phyloP scores from a whole-genome alignment of 2,113 vertebrate species.

The Syrrhaptes paradoxus region DNA sequence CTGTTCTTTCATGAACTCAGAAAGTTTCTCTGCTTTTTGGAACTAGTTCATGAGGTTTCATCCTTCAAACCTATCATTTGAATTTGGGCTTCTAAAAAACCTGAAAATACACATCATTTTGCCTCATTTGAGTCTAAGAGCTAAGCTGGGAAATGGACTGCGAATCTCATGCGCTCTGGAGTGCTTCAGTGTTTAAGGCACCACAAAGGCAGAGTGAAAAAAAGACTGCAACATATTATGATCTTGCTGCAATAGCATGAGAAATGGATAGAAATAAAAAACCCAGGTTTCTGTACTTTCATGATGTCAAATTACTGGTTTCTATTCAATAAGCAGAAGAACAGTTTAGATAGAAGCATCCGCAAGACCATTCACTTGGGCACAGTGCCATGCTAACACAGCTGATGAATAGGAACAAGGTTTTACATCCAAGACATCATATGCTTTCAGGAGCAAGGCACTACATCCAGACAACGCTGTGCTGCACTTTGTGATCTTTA shows the following conservation, averaged over 20 bases:
- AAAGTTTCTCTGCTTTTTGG: neutral
- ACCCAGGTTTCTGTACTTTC: neutral
- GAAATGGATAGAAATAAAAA: neutral
- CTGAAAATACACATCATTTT: neutral
- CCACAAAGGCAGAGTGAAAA: neutral
- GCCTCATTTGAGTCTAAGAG: neutral
- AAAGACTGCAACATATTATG: neutral
- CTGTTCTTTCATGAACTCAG: neutral
- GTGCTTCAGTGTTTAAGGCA: neutral
- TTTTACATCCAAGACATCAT: neutral
- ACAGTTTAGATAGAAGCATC: neutral
- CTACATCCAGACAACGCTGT: neutral
- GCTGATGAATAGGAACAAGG: neutral
- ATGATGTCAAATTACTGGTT: neutral
- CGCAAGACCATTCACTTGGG: neutral
- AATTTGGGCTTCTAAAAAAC: neutral
- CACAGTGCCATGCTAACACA: neutral
- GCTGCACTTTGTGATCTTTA: neutral
- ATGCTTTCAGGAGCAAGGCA: neutral
- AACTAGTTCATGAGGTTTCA: neutral
- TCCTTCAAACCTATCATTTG: neutral
- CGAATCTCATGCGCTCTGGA: neutral
- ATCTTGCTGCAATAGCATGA: neutral
- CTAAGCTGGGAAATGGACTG: neutral
- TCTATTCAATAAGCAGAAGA: neutral